phyloP scores from a whole-genome alignment of 2,797 vertebrate species.

The Sebastolobus altivelis region DNA sequence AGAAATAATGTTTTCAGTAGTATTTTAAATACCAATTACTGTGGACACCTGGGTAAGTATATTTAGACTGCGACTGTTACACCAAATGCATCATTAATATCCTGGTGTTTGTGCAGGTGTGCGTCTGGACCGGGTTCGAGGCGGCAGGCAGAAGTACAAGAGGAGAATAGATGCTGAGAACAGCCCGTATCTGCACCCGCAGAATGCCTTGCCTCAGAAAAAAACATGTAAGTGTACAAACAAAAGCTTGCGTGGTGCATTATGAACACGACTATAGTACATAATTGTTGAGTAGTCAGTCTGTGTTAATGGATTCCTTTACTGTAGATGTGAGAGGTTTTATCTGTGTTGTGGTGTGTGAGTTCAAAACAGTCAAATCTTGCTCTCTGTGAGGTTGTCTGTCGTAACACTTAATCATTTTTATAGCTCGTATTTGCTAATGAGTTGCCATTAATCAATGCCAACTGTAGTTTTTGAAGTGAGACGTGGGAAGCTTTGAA shows the following conservation, averaged over 20 bases:
- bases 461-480: background rate
- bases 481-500: conserved; percentile 3
- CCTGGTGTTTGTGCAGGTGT: conserved; percentile 85
- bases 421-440: conserved; percentile 36
- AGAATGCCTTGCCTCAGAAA: conserved; percentile 92
- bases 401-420: conserved; percentile 16
- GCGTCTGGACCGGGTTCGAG: conserved; percentile 96
- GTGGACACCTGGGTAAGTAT: background rate
- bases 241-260: background rate
- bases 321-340: conserved; percentile 3
- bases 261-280: background rate
- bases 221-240: conserved; percentile 89
- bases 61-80: conserved; percentile 3
- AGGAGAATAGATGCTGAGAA: conserved; percentile 96
- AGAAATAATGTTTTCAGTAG: background rate
- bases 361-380: conserved; percentile 22
- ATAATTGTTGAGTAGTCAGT: background rate
- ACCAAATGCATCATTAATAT: conserved; percentile 20
- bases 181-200: conserved; percentile 93
- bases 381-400: conserved; percentile 11
- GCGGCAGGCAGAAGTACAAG: conserved; percentile 98
- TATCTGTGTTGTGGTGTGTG: background rate
- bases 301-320: conserved; percentile 3
- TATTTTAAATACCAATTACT: background rate
- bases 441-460: conserved; percentile 29